Evolutionary conservation across 2,797 vertebrate species (phyloP).

Genomic region (Anolis apletophallus): DNA sequence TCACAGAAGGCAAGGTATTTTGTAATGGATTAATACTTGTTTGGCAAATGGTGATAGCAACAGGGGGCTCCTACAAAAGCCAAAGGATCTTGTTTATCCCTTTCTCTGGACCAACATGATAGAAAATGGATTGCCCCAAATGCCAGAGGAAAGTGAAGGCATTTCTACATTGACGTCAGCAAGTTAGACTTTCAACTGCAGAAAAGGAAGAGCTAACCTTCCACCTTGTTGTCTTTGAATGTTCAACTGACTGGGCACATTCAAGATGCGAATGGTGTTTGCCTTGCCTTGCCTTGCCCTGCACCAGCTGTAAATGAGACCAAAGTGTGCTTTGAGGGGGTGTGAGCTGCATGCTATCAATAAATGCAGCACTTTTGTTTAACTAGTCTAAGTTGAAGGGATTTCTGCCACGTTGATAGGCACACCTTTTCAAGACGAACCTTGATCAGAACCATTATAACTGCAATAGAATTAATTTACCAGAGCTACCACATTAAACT

Average conservation of each 20-base stretch:
- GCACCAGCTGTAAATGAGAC: background rate
- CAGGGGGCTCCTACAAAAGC: background rate
- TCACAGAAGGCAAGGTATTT: background rate
- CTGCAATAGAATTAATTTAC: background rate
- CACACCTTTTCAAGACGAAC: conserved; percentile 12
- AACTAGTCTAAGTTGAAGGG: conserved; percentile 8
- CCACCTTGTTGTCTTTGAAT: background rate
- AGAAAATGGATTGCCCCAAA: background rate
- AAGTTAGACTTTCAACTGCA: background rate
- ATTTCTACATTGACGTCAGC: background rate
- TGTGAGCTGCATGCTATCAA: background rate
- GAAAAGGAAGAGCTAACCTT: background rate
- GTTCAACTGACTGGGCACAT: background rate
- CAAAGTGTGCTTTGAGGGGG: background rate
- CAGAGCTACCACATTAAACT: background rate
- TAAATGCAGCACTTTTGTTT: conserved; percentile 3
- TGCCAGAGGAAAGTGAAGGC: background rate
- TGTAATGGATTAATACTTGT: background rate
- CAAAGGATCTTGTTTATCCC: background rate
- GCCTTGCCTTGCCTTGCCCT: background rate
- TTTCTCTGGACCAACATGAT: background rate
- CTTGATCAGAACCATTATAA: background rate
- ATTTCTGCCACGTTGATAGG: background rate
- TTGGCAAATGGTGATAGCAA: background rate
- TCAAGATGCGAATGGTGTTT: background rate